Base-by-base conservation (phyloP, 1,140 invertebrate species). In the Nymphalis io region DNA sequence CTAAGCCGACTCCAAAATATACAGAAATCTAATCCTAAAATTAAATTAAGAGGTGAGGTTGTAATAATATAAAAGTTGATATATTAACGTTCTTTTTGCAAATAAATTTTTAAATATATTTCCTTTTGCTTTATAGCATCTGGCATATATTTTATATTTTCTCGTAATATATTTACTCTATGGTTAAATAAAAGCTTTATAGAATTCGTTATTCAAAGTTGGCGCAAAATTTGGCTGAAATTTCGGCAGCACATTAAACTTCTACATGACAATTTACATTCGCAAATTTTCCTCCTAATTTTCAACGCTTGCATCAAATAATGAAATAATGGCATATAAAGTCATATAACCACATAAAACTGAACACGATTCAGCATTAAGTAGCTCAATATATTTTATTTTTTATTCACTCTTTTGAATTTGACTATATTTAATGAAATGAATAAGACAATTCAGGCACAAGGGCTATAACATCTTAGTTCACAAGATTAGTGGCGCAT, bases 281-380 rank as follows among this genome's bases (percentile, higher is more conserved):
- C 46, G 46, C 46, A 51, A 51, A 46, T 18, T 51, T 51, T 51
- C 46, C 16, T 51, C 46, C 46, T 51, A 51, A 51, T 51, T 46
- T 51, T 51, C 46, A 51, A 51, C 46, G 46, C 20, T 51, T 51
- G 46, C 46, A 51, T 51, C 46, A 20, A 51, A 51, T 51, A 51
- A 51, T 51, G 46, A 20, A 51, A 51, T 51, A 20, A 20, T 20
- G 46, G 46, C 18, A 4, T 46, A n/a, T 11, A 1, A 51, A 11
- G 46, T 18, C 11, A 20, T 18, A 10, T 18, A 18, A 20, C 16
- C 46, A 51, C 11, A 16, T 51, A 11, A 20, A 51, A 21, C 20
- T 21, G 18, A 18, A 11, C 46, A 20, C 46, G 15, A 46, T 46
- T 10, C 12, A 6, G 18, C 11, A 18, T 18, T 18, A 2, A 8